phyloP scores from a whole-genome alignment of 2,888 invertebrate genomes.

The Junonia oenone region DNA sequence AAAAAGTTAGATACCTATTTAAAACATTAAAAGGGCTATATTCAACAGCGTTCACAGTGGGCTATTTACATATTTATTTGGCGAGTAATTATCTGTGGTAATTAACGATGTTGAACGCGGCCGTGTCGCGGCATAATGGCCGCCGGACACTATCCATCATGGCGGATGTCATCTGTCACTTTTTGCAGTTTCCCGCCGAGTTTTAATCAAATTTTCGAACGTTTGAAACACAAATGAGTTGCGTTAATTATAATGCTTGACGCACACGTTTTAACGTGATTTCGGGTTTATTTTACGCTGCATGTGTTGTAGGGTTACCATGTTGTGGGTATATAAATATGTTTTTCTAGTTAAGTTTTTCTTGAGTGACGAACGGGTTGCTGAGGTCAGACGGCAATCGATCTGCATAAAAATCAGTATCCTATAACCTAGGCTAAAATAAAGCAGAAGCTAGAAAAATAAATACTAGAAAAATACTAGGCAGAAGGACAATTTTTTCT shows the following conservation, averaged over 20 bases:
- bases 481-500: no score
- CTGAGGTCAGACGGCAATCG: no score
- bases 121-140: constrained; percentile 68
- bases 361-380: no score
- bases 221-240: constrained; percentile 22
- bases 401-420: no score
- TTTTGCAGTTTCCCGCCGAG: constrained; percentile 50
- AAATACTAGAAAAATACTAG: no score
- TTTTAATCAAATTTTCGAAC: constrained; percentile 55
- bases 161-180: constrained; percentile 61
- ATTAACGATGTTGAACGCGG: constrained; percentile 54
- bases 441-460: no score
- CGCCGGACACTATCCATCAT: constrained; percentile 50
- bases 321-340: not conserved
- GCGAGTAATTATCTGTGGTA: constrained; percentile 58
- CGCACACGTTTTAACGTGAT: not conserved
- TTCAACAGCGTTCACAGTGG: not conserved
- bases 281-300: not conserved
- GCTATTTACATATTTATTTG: constrained; percentile 40
- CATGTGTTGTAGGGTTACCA: not conserved
- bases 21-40: no score
- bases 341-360: no score
- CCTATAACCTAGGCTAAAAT: no score
- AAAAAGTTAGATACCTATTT: no score
- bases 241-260: not conserved